Evolutionary conservation across 2,888 invertebrate species (phyloP).

Genomic region (Anagyrus pseudococci): DNA sequence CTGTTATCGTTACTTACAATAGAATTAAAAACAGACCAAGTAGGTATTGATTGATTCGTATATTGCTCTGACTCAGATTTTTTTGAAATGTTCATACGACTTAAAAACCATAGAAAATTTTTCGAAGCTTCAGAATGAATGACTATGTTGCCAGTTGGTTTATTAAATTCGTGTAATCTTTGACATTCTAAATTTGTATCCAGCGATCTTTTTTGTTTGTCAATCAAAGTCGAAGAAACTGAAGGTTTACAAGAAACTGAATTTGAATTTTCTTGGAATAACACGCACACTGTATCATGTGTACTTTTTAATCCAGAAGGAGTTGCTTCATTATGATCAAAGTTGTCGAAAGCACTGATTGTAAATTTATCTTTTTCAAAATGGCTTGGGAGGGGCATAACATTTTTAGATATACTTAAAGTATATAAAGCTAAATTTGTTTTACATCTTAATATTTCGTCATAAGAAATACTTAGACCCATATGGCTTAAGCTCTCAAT

Average conservation of each 20-base stretch:
- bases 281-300: conserved; percentile 19
- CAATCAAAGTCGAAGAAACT: neutral
- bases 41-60: conserved; percentile 14
- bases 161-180: conserved; percentile 11
- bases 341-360: conserved; percentile 13
- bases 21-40: conserved; percentile 22
- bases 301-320: conserved; percentile 8
- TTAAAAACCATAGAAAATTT: conserved; percentile 19
- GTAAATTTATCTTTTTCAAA: neutral
- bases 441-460: conserved; percentile 28
- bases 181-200: conserved; percentile 18
- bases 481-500: conserved; percentile 29
- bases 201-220: neutral
- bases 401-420: conserved; percentile 4
- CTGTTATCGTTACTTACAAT: neutral
- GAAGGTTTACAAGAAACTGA: neutral
- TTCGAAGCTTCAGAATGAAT: neutral
- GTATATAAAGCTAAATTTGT: conserved; percentile 27
- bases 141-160: conserved; percentile 2
- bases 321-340: conserved; percentile 16
- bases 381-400: conserved; percentile 12
- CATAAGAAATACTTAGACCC: conserved; percentile 33
- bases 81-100: conserved; percentile 14
- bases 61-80: neutral
- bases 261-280: conserved; percentile 16